Percentiles rank a stretch among this genome's conserved stretches.
phyloP scores from a whole-genome alignment of 2,113 vertebrate genomes.

The Chamaetylas fuelleborni region DNA sequence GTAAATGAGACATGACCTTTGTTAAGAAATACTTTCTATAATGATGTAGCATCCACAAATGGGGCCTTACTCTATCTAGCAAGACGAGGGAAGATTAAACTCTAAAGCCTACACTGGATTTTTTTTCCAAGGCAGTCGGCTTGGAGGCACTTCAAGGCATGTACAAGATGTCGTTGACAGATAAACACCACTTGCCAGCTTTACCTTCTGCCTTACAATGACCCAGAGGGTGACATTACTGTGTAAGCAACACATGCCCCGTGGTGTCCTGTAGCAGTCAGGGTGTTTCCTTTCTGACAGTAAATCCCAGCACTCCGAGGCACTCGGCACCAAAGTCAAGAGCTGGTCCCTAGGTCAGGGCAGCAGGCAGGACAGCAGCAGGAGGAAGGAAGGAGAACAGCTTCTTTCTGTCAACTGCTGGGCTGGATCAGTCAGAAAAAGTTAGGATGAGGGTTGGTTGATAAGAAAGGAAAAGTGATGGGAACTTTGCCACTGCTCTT shows the following conservation, averaged over 20 bases:
- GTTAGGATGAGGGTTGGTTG: not conserved
- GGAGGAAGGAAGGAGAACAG: not conserved
- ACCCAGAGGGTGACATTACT: constrained; percentile 63
- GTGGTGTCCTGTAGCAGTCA: constrained; percentile 52
- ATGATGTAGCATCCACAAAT: constrained; percentile 38
- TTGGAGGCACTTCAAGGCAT: constrained; percentile 59
- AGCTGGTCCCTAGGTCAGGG: constrained; percentile 12
- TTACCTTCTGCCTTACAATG: constrained; percentile 55
- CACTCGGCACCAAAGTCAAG: constrained; percentile 16
- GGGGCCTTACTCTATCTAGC: constrained; percentile 40
- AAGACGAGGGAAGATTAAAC: constrained; percentile 32
- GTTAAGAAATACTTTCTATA: constrained; percentile 40
- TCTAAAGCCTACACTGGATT: constrained; percentile 1
- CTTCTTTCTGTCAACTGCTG: not conserved
- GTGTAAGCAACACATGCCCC: constrained; percentile 64
- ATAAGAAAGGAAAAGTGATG: not conserved
- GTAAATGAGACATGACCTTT: constrained; percentile 34
- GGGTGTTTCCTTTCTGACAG: constrained; percentile 65
- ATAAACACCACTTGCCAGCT: constrained; percentile 61
- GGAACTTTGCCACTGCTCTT: not conserved
- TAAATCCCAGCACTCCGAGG: constrained; percentile 19
- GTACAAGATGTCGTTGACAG: constrained; percentile 57
- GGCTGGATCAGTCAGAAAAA: not conserved
- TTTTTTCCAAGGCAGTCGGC: constrained; percentile 23
- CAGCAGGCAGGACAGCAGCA: not conserved